These are phyloP conservation scores for Dendropsophus ebraccatus DNA, from an alignment of 2,113 vertebrate species.

Conservation along the genomic window DNA sequence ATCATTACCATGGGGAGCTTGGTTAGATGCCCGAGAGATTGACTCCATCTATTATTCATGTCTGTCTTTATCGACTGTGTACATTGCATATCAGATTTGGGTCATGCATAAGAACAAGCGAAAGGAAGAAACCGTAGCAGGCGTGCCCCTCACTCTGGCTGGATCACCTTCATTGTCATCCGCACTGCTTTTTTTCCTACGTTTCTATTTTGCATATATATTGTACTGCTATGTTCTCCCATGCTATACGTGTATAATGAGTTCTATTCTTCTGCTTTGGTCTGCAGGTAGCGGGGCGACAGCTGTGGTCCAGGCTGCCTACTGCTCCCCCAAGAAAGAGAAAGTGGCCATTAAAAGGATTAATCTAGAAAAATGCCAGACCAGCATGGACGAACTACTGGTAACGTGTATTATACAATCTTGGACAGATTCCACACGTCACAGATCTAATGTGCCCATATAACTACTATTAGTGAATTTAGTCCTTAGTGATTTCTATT, in stretches of 20 bases:
- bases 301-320: conserved; percentile 92
- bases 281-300: conserved; percentile 82
- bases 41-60: background rate
- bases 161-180: background rate
- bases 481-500: too few relatives aligned
- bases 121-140: background rate
- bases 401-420: conserved; percentile 67
- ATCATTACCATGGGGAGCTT: background rate
- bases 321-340: conserved; percentile 89
- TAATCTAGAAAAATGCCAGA: conserved; percentile 96
- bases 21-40: background rate
- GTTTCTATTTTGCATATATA: background rate
- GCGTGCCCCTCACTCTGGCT: background rate
- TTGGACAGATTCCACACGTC: background rate
- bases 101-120: background rate
- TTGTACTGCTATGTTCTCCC: too few relatives aligned
- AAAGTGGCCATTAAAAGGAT: conserved; percentile 96
- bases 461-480: too few relatives aligned
- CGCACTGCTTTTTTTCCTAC: background rate
- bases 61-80: background rate
- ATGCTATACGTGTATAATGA: background rate
- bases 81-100: background rate
- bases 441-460: too few relatives aligned
- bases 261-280: background rate
- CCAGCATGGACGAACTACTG: conserved; percentile 96